Evolutionary conservation across 2,888 invertebrate species (phyloP).

Genomic region (Temnothorax ravouxi): DNA sequence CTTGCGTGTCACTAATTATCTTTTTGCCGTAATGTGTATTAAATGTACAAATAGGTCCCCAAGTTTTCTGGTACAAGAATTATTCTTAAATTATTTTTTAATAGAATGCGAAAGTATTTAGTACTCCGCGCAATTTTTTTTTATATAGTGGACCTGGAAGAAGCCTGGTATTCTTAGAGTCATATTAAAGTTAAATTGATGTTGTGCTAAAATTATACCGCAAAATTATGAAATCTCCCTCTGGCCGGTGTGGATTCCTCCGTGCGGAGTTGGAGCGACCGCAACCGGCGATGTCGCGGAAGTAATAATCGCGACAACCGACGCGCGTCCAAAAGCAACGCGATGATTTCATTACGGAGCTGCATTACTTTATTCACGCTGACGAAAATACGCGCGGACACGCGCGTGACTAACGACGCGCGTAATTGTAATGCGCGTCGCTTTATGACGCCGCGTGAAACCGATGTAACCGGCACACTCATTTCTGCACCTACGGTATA

Average conservation of each 20-base stretch:
- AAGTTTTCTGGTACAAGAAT: neutral
- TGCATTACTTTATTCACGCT: constrained; percentile 18
- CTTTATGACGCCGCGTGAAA: constrained; percentile 2
- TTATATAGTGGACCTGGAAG: neutral
- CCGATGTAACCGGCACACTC: neutral
- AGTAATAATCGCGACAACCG: constrained; percentile 45
- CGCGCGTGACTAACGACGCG: constrained; percentile 22
- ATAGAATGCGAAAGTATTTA: neutral
- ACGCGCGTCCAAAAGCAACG: constrained; percentile 43
- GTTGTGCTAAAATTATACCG: neutral
- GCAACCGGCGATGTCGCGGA: constrained; percentile 29
- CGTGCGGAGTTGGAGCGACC: neutral
- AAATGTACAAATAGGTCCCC: neutral
- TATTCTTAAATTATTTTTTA: neutral
- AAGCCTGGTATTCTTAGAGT: neutral
- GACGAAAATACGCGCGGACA: constrained; percentile 19
- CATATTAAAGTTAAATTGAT: neutral
- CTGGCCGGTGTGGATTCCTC: neutral
- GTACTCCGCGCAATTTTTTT: neutral
- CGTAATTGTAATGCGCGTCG: constrained; percentile 37
- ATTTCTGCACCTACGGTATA: neutral
- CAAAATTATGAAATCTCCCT: neutral
- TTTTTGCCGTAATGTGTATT: neutral
- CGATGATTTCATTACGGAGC: constrained; percentile 45
- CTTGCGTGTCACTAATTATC: neutral